phyloP scores from a whole-genome alignment of 2,113 vertebrate species.

The Channa maculata region DNA sequence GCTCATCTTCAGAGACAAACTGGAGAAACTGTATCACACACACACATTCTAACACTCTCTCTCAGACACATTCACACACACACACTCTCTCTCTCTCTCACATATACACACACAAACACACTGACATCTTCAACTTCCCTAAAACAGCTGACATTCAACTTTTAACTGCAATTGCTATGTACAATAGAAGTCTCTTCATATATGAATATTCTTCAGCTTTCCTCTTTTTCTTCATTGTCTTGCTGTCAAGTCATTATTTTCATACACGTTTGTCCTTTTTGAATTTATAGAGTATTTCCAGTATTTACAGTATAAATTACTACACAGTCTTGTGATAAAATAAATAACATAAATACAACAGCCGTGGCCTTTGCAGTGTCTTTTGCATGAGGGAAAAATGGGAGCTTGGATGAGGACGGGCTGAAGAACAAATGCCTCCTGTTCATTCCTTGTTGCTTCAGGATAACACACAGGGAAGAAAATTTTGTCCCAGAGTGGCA shows the following conservation, averaged over 20 bases:
- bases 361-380: conserved; percentile 76
- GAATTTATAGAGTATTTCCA: conserved; percentile 81
- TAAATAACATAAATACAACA: conserved; percentile 84
- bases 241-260: conserved; percentile 48
- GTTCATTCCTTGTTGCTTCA: conserved; percentile 14
- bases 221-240: conserved; percentile 20
- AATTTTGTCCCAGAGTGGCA: conserved; percentile 15
- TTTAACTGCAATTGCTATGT: conserved; percentile 73
- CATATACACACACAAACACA: conserved; percentile 38
- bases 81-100: conserved; percentile 1
- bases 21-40: conserved; percentile 64
- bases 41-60: conserved; percentile 36
- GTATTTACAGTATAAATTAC: conserved; percentile 88
- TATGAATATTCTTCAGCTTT: conserved; percentile 78
- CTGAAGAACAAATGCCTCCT: conserved; percentile 12
- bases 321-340: conserved; percentile 81
- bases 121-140: conserved; percentile 65
- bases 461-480: conserved; percentile 5
- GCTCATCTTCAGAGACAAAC: conserved; percentile 45
- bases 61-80: conserved; percentile 54
- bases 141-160: conserved; percentile 77
- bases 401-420: neutral
- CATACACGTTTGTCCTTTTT: conserved; percentile 65
- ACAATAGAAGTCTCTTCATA: conserved; percentile 85
- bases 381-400: conserved; percentile 21